Conservation (phyloP, 2,888 invertebrate genomes). For the Plemyria rubiginata region DNA sequence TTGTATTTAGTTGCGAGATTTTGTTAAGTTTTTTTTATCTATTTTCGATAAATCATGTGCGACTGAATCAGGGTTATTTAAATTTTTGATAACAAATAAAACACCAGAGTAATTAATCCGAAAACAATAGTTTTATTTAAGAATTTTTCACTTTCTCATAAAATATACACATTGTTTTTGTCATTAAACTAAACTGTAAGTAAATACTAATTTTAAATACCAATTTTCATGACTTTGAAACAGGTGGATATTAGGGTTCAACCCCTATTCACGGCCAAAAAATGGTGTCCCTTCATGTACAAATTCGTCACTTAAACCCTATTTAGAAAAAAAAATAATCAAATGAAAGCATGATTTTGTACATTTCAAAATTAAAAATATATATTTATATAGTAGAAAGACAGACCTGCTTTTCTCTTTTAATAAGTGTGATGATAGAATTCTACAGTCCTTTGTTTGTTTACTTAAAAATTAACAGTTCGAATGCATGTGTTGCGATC, state of each 20-base stretch:
- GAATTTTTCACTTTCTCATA: slow-evolving; percentile 85
- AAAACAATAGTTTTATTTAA: slow-evolving; percentile 86
- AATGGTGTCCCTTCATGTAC: slow-evolving; percentile 72
- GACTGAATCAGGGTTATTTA: slow-evolving; percentile 41
- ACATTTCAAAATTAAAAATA: slow-evolving; percentile 79
- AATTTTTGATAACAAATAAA: slow-evolving; percentile 69
- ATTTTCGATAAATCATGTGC: slow-evolving; percentile 32
- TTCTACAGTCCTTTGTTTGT: slow-evolving; percentile 78
- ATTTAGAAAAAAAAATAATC: slow-evolving; percentile 78
- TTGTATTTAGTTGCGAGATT: slow-evolving; percentile 2
- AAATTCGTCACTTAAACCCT: slow-evolving; percentile 79
- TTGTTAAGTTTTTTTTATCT: slow-evolving; percentile 12
- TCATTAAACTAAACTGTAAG: slow-evolving; percentile 85
- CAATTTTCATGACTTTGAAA: slow-evolving; percentile 77
- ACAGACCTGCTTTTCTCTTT: slow-evolving; percentile 66
- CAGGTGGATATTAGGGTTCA: slow-evolving; percentile 53
- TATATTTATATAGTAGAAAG: slow-evolving; percentile 49
- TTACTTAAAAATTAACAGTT: slow-evolving; percentile 80
- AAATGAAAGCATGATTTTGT: slow-evolving; percentile 83
- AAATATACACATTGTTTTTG: slow-evolving; percentile 86
- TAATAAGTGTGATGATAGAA: slow-evolving; percentile 82
- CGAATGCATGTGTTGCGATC: slow-evolving; percentile 58
- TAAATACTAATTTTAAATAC: slow-evolving; percentile 85
- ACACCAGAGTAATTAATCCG: slow-evolving; percentile 81
- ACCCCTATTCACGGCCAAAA: slow-evolving; percentile 41